Percentiles rank a stretch among this genome's conserved stretches.
Evolutionary conservation across 2,113 vertebrate genomes (phyloP).

Genomic region (Psettodes erumei): DNA sequence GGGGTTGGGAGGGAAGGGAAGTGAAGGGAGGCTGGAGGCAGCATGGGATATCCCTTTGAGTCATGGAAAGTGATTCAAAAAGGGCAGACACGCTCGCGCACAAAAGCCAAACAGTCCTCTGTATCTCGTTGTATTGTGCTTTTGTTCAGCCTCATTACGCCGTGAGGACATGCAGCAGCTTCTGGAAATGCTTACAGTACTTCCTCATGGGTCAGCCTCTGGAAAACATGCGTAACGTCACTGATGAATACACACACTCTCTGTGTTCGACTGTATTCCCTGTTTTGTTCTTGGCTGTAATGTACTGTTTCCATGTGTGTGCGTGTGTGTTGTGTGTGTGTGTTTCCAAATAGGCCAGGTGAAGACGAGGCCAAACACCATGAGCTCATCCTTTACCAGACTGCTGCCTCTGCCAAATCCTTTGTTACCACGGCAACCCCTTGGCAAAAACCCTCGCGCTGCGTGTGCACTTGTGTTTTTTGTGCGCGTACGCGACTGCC

Average conservation of each 20-base stretch:
- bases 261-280: neutral
- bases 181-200: slow-evolving; percentile 63
- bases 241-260: slow-evolving; percentile 13
- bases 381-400: slow-evolving; percentile 53
- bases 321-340: neutral
- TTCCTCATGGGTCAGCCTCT: slow-evolving; percentile 19
- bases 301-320: neutral
- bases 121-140: slow-evolving; percentile 53
- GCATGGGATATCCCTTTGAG: slow-evolving; percentile 75
- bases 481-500: neutral
- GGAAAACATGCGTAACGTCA: slow-evolving; percentile 51
- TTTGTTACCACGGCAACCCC: slow-evolving; percentile 54
- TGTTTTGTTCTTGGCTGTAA: too few relatives aligned
- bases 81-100: slow-evolving; percentile 47
- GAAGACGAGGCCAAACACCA: slow-evolving; percentile 40
- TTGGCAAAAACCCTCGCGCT: slow-evolving; percentile 14
- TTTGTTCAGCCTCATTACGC: slow-evolving; percentile 22
- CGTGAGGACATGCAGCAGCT: slow-evolving; percentile 42
- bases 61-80: slow-evolving; percentile 74
- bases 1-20: neutral
- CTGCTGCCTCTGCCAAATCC: slow-evolving; percentile 54
- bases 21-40: slow-evolving; percentile 22
- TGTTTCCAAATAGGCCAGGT: slow-evolving; percentile 38
- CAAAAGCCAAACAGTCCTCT: slow-evolving; percentile 36
- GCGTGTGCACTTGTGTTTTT: neutral